Conservation (phyloP, 2,797 vertebrate species). For the Falco concolor region DNA sequence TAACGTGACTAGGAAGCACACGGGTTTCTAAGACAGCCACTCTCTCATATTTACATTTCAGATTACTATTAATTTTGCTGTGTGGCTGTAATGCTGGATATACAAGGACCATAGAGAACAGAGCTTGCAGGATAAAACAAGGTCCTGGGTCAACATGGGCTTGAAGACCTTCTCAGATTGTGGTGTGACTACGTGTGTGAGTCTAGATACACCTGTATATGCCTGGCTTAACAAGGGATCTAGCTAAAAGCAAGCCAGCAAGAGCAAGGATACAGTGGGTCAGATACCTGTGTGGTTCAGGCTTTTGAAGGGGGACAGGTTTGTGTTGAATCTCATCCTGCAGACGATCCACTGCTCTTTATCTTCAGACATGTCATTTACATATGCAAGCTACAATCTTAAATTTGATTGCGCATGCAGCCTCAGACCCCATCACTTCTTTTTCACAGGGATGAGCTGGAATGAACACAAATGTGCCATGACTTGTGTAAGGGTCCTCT, state of each 20-base stretch:
- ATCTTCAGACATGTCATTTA: not conserved
- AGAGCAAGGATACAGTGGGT: too few species aligned
- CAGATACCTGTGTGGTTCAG: not conserved
- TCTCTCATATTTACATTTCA: not conserved
- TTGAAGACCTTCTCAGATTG: not conserved
- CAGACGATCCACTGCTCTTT: not conserved
- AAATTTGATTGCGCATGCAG: not conserved
- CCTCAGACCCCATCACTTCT: not conserved
- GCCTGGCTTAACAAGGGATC: not conserved
- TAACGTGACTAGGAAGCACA: not conserved
- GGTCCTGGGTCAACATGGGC: not conserved
- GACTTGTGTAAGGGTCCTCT: not conserved
- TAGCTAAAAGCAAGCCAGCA: not conserved
- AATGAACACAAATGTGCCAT: rapidly evolving
- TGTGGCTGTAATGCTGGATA: not conserved
- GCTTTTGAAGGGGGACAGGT: not conserved
- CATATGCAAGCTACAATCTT: not conserved
- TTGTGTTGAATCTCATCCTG: not conserved
- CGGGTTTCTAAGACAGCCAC: not conserved
- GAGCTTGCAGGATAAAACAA: not conserved
- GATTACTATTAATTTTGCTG: not conserved
- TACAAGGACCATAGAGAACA: not conserved
- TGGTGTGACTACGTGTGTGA: not conserved
- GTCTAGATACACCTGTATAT: not conserved
- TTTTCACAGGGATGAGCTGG: not conserved